phyloP scores from a whole-genome alignment of 2,113 vertebrate genomes.

The Microcebus griseorufus region DNA sequence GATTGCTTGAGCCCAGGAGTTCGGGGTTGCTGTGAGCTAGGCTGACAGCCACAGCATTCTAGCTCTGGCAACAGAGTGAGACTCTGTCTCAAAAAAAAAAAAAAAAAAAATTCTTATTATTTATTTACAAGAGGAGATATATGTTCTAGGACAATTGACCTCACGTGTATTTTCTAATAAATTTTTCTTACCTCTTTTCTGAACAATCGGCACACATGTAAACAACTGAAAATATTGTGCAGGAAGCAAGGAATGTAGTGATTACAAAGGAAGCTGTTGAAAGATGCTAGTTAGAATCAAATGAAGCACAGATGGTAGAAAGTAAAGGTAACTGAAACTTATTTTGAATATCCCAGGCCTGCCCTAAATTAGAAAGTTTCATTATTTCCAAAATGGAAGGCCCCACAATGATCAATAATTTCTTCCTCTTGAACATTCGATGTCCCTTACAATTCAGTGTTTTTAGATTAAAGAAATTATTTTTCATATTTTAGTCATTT shows the following conservation, averaged over 20 bases:
- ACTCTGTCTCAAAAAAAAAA: too few relatives aligned
- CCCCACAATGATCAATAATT: neutral
- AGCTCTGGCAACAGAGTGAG: too few relatives aligned
- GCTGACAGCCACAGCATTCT: too few relatives aligned
- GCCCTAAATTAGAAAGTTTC: neutral
- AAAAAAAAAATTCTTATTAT: neutral
- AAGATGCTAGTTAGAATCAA: neutral
- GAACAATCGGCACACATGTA: neutral
- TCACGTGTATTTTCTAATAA: neutral
- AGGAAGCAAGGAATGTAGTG: neutral
- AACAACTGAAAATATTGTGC: conserved; percentile 11
- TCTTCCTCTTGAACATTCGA: neutral
- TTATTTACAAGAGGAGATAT: neutral
- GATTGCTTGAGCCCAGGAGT: too few relatives aligned
- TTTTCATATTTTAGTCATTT: neutral
- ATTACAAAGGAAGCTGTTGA: neutral
- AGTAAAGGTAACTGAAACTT: neutral
- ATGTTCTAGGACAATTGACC: neutral
- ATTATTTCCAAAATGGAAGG: neutral
- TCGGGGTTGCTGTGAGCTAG: too few relatives aligned
- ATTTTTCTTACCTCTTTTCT: neutral
- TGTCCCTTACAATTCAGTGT: neutral
- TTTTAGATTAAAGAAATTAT: neutral
- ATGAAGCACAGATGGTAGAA: neutral
- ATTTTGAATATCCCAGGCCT: neutral